A percentile compares a stretch with the other conserved stretches of the same genome.
These are phyloP conservation scores for Trichonephila inaurata DNA, from an alignment of 1,140 invertebrate species.

Conservation along the genomic window DNA sequence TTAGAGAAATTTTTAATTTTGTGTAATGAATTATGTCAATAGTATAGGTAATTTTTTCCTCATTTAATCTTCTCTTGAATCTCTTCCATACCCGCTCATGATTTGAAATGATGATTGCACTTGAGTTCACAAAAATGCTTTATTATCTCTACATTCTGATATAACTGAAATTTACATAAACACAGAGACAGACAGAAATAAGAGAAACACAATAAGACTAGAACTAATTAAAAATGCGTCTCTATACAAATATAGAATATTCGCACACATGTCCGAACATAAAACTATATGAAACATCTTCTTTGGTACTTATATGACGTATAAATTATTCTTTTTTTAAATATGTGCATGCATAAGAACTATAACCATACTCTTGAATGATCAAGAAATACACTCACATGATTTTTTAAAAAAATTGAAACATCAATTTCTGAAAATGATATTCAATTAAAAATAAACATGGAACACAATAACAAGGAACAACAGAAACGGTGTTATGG, in stretches of 20 bases:
- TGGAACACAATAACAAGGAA: not conserved
- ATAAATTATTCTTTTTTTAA: not conserved
- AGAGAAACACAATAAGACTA: not conserved
- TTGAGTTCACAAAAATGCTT: not conserved
- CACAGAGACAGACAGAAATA: not conserved
- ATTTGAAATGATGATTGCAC: too few species aligned
- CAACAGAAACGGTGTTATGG: not conserved
- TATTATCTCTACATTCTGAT: conserved; percentile 18
- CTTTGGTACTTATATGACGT: not conserved
- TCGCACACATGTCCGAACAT: not conserved
- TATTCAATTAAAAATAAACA: not conserved
- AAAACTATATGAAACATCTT: not conserved
- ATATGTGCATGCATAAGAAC: not conserved
- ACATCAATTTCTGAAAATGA: not conserved
- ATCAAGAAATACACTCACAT: not conserved
- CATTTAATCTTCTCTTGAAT: too few species aligned
- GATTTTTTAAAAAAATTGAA: not conserved
- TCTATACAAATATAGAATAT: conserved; percentile 33
- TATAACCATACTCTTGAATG: not conserved
- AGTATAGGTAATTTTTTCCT: too few species aligned
- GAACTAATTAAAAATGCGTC: conserved; percentile 19
- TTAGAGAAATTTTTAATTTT: too few species aligned
- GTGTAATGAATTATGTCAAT: too few species aligned
- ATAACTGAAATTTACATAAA: not conserved
- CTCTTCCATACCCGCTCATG: too few species aligned